Percentiles rank a stretch among this genome's conserved stretches.
These are phyloP conservation scores for Oreochromis niloticus DNA, from an alignment of 2,113 vertebrate genomes.

Conservation along the genomic window DNA sequence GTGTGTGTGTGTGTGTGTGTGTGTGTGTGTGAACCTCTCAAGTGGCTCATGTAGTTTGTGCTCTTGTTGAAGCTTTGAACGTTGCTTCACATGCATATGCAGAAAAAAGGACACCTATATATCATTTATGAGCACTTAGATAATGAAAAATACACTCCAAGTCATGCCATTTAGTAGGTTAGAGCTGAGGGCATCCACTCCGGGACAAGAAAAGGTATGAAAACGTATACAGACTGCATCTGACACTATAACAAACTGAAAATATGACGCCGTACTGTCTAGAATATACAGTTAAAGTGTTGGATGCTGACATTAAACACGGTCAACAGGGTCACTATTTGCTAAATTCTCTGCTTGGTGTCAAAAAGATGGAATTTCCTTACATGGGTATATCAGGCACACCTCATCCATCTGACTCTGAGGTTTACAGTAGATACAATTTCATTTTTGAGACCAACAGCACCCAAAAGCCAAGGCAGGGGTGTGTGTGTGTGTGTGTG, in stretches of 20 bases:
- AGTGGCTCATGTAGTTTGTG: neutral
- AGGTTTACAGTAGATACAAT: neutral
- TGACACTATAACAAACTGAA: neutral
- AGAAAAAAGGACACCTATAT: neutral
- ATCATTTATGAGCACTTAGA: neutral
- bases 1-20: neutral
- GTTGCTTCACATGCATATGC: neutral
- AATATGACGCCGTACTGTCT: neutral
- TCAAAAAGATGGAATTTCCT: neutral
- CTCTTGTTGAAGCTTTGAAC: neutral
- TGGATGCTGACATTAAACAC: neutral
- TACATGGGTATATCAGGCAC: neutral
- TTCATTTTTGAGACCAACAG: neutral
- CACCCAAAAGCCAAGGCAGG: neutral
- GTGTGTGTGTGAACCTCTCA: neutral
- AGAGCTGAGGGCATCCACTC: neutral
- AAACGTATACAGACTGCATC: neutral
- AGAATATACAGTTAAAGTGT: neutral
- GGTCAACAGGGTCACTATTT: accelerated
- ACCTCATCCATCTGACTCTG: neutral
- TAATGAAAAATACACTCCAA: neutral
- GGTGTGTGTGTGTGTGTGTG: too few species aligned
- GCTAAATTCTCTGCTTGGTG: neutral
- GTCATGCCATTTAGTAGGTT: constrained; percentile 10
- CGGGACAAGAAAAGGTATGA: neutral